Conservation (phyloP, 2,888 invertebrate species). For the Papilio demoleus region DNA sequence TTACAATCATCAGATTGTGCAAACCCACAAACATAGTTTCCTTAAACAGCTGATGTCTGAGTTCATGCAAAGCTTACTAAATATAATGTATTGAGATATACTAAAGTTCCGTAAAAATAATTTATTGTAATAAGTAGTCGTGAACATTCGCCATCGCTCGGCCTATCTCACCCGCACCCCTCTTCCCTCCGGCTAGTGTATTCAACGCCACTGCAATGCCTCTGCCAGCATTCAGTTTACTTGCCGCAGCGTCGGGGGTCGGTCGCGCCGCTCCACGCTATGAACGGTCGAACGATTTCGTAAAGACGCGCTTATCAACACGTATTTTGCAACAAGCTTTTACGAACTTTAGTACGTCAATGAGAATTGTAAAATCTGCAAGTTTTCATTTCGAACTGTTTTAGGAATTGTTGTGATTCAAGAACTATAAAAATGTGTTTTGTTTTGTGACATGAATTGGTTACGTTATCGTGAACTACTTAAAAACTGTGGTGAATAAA, state of each 20-base stretch:
- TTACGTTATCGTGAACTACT: conserved; percentile 47
- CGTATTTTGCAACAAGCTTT: conserved; percentile 61
- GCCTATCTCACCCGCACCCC: conserved; percentile 70
- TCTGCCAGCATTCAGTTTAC: conserved; percentile 75
- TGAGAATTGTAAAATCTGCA: conserved; percentile 38
- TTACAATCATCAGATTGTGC: too few species aligned
- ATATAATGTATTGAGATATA: conserved; percentile 67
- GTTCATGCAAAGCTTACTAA: conserved; percentile 73
- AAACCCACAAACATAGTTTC: too few species aligned
- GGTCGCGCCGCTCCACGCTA: conserved; percentile 78
- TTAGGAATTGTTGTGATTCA: conserved; percentile 41
- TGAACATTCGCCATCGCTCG: conserved; percentile 81
- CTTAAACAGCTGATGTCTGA: conserved; percentile 62
- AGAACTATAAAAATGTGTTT: conserved; percentile 57
- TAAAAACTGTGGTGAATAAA: conserved; percentile 49
- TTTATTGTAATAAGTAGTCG: conserved; percentile 82
- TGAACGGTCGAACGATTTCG: conserved; percentile 70
- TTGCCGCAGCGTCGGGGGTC: conserved; percentile 76
- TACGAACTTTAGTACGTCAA: conserved; percentile 49
- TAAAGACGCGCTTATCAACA: conserved; percentile 76
- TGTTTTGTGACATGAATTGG: conserved; percentile 60
- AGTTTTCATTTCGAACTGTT: conserved; percentile 37
- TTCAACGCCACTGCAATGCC: conserved; percentile 77
- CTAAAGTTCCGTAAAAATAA: conserved; percentile 79
- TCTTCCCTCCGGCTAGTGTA: conserved; percentile 64